Conservation (phyloP, 2,113 vertebrate genomes). For the Campylorhamphus procurvoides region DNA sequence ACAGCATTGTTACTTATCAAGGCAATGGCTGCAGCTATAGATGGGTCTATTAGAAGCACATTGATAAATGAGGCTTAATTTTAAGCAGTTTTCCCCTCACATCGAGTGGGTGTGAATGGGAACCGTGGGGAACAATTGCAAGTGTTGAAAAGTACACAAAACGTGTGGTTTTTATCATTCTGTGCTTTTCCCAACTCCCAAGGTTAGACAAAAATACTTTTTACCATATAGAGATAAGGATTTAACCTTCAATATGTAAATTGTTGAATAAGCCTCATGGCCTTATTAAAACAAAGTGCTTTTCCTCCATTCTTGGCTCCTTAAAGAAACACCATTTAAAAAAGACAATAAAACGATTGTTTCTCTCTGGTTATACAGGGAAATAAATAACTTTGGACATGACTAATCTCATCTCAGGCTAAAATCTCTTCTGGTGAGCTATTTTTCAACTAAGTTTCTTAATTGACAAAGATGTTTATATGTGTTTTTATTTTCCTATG, state of each 20-base stretch:
- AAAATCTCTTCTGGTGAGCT: background rate
- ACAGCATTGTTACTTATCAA: background rate
- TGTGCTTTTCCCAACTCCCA: background rate
- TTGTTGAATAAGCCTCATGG: background rate
- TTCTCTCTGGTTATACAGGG: background rate
- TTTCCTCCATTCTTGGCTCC: slow-evolving; percentile 1
- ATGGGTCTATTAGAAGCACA: background rate
- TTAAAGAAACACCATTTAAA: background rate
- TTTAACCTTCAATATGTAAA: slow-evolving; percentile 44
- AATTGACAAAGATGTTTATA: background rate
- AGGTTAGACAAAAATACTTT: background rate
- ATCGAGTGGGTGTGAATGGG: background rate
- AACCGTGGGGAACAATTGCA: background rate
- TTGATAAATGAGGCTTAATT: background rate
- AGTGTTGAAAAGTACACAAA: background rate
- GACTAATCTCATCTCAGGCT: background rate
- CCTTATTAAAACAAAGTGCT: slow-evolving; percentile 41
- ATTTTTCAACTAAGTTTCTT: background rate
- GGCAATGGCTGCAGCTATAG: background rate
- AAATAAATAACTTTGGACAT: background rate
- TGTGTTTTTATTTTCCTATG: background rate
- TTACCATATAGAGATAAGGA: background rate
- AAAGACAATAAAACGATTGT: background rate
- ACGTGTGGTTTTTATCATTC: background rate
- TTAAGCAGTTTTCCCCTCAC: background rate